These are phyloP conservation scores for Glandiceps talaboti DNA, from an alignment of 53 echinoderm and acorn worm species.

Conservation along the genomic window DNA sequence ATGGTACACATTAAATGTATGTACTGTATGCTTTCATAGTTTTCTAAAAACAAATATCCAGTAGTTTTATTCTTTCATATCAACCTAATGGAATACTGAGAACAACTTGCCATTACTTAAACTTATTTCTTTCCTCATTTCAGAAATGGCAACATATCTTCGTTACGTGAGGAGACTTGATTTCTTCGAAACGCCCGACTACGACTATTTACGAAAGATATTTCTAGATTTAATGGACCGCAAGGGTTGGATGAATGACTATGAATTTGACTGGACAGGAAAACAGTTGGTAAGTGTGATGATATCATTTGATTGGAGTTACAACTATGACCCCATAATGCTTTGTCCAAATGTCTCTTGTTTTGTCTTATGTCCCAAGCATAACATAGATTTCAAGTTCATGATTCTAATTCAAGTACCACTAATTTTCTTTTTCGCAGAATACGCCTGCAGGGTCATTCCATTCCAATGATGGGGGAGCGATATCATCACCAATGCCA, in stretches of 20 bases:
- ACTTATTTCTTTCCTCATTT: not conserved
- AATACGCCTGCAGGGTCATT: not conserved
- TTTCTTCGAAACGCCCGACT: conserved; percentile 98
- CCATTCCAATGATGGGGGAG: not conserved
- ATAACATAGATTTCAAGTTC: no score
- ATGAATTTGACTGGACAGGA: conserved; percentile 97
- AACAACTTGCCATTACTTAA: not conserved
- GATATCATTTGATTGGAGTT: no score
- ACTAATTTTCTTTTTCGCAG: not conserved
- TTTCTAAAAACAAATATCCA: no score
- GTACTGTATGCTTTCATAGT: no score
- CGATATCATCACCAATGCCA: not conserved
- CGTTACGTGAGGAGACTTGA: conserved; percentile 89
- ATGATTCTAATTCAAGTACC: no score
- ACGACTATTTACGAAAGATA: conserved; percentile 97
- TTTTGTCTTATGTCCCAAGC: no score
- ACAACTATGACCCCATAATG: no score
- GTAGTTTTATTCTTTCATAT: no score
- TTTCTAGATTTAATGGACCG: conserved; percentile 80
- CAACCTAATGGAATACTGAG: no score
- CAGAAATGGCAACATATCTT: conserved; percentile 93
- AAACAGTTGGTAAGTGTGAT: conserved; percentile 90
- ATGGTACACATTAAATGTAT: no score
- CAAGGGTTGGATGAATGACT: conserved; percentile 64
- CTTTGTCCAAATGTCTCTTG: no score